Percentiles rank a stretch among this genome's conserved stretches.
Conservation (phyloP, 2,888 invertebrate genomes). For the Euphydryas editha region DNA sequence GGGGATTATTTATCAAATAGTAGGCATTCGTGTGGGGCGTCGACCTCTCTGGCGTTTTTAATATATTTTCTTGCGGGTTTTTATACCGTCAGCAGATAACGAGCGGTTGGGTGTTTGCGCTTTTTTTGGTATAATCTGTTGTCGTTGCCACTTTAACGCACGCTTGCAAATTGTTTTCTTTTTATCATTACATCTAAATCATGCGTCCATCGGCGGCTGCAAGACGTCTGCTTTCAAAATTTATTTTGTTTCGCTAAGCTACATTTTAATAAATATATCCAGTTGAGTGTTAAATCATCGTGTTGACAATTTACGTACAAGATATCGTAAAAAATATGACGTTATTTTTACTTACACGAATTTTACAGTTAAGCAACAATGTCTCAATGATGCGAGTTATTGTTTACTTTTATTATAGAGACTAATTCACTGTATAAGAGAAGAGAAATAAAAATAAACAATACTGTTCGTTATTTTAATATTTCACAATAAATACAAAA, state of each 20-base stretch:
- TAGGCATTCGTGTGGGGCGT: slow-evolving; percentile 53
- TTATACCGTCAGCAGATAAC: slow-evolving; percentile 69
- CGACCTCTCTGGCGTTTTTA: slow-evolving; percentile 53
- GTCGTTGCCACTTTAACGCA: slow-evolving; percentile 52
- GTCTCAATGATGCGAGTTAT: too few species aligned
- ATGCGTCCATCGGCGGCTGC: slow-evolving; percentile 33
- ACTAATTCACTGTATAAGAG: not conserved
- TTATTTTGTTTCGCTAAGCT: slow-evolving; percentile 17
- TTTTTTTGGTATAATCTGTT: slow-evolving; percentile 62
- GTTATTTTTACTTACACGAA: too few species aligned
- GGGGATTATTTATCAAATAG: slow-evolving; percentile 72
- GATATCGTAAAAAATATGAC: not conserved
- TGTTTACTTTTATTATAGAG: not conserved
- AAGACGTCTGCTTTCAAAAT: slow-evolving; percentile 35
- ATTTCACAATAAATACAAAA: too few species aligned
- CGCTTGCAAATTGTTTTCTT: slow-evolving; percentile 47
- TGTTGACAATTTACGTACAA: not conserved
- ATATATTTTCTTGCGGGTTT: slow-evolving; percentile 63
- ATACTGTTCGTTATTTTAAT: too few species aligned
- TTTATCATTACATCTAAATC: slow-evolving; percentile 50
- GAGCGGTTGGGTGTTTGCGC: slow-evolving; percentile 56
- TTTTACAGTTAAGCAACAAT: too few species aligned
- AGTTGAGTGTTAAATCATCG: not conserved
- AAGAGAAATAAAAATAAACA: too few species aligned
- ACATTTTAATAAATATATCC: slow-evolving; percentile 13